Evolutionary conservation across 2,888 invertebrate genomes (phyloP).

Genomic region (Deilephila porcellus): DNA sequence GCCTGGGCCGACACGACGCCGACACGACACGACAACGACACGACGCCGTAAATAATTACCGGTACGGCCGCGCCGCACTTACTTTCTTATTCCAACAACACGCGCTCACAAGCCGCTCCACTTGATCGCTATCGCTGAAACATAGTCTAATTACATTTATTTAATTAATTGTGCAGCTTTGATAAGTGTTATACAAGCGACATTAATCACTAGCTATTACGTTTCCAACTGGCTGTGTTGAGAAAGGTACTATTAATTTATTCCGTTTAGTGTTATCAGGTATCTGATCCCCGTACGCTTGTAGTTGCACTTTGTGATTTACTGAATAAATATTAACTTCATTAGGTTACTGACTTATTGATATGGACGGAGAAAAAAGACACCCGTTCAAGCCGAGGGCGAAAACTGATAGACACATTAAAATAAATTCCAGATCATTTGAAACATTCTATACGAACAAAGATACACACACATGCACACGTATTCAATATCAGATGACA

Average conservation of each 20-base stretch:
- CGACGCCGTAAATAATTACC: conserved; percentile 15
- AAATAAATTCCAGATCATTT: neutral
- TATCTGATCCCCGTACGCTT: neutral
- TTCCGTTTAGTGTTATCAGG: neutral
- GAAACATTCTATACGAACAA: neutral
- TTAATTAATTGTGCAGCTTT: conserved; percentile 16
- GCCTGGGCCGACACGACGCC: neutral
- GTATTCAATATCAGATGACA: neutral
- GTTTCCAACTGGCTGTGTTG: neutral
- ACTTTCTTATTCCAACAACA: conserved; percentile 22
- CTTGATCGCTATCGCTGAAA: conserved; percentile 2
- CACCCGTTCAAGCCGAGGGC: no score
- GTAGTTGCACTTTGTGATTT: neutral
- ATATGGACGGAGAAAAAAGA: neutral
- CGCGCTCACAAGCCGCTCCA: neutral
- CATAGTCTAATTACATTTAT: conserved; percentile 12
- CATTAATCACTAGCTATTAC: conserved; percentile 3
- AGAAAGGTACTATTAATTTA: neutral
- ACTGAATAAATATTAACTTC: neutral
- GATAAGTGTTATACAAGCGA: conserved; percentile 1
- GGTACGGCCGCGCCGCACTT: conserved; percentile 24
- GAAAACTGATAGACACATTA: neutral
- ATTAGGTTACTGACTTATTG: neutral
- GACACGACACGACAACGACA: conserved; percentile 2
- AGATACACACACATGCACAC: neutral